phyloP scores from a whole-genome alignment of 1,140 invertebrate genomes.

The Leptinotarsa defecta region DNA sequence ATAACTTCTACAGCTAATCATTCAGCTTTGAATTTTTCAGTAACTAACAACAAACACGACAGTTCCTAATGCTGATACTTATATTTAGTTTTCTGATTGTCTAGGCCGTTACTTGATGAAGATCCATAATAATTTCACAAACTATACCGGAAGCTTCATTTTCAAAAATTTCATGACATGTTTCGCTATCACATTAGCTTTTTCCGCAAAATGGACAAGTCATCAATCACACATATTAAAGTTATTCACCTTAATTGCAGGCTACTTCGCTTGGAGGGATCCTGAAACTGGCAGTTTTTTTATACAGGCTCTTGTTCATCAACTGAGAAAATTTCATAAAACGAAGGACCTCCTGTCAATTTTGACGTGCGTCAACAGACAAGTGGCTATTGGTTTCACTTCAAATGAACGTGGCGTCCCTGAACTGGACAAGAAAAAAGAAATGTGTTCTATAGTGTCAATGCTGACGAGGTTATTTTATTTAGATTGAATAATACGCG shows the following conservation, averaged over 20 bases:
- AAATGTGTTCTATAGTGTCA: conserved; percentile 90
- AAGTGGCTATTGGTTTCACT: conserved; percentile 84
- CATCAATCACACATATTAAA: background rate
- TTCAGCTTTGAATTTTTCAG: no score
- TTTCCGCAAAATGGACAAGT: no score
- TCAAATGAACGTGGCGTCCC: conserved; percentile 77
- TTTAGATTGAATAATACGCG: conserved; percentile 56
- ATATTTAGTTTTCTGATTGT: no score
- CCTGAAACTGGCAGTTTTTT: conserved; percentile 91
- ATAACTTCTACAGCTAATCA: no score
- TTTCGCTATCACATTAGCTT: no score
- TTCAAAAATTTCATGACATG: no score
- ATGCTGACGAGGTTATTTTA: conserved; percentile 84
- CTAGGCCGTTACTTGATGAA: no score
- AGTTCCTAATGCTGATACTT: no score
- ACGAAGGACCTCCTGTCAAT: conserved; percentile 81
- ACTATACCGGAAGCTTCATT: no score
- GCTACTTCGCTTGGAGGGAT: conserved; percentile 92
- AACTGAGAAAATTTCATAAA: conserved; percentile 69
- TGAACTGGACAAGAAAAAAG: conserved; percentile 87
- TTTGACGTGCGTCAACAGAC: conserved; percentile 84
- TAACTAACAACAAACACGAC: no score
- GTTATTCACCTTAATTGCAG: conserved; percentile 56
- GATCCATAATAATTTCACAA: no score
- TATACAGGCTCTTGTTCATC: conserved; percentile 84